These are phyloP conservation scores for Drosophila jambulina DNA, from an alignment of 1,140 invertebrate species.

Conservation along the genomic window DNA sequence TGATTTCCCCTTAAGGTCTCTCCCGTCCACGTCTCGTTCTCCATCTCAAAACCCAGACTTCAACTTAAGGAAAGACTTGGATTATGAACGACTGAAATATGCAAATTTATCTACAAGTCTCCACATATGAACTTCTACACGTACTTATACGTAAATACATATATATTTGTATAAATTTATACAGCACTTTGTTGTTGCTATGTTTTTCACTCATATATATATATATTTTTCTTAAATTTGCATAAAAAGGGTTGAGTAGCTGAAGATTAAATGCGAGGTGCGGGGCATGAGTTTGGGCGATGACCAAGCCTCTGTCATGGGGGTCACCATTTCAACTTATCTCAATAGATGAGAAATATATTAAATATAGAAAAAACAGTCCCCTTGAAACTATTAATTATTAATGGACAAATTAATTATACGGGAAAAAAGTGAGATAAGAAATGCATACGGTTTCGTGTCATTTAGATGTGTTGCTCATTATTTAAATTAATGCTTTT, in stretches of 20 bases:
- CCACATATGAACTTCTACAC: constrained; percentile 75
- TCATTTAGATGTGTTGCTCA: constrained; percentile 13
- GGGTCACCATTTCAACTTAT: constrained; percentile 40
- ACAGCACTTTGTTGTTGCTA: constrained; percentile 66
- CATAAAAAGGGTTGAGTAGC: constrained; percentile 82
- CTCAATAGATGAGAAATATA: constrained; percentile 14
- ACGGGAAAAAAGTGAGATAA: constrained; percentile 27
- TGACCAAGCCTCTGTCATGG: constrained; percentile 38
- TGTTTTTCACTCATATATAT: constrained; percentile 45
- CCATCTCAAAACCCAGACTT: constrained; percentile 58
- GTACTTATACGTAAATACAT: constrained; percentile 27
- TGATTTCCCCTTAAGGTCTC: constrained; percentile 59
- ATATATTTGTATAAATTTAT: constrained; percentile 69
- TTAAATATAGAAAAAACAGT: constrained; percentile 14
- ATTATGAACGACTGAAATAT: constrained; percentile 82
- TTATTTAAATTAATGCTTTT: constrained; percentile 13
- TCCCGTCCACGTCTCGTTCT: constrained; percentile 29
- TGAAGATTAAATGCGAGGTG: constrained; percentile 68
- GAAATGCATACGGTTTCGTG: constrained; percentile 27
- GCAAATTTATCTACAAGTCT: constrained; percentile 78
- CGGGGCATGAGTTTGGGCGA: constrained; percentile 14
- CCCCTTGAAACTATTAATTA: constrained; percentile 40
- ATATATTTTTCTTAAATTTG: constrained; percentile 79
- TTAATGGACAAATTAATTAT: constrained; percentile 46
- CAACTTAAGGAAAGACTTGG: constrained; percentile 79